Percentiles rank a stretch among this genome's conserved stretches.
These are phyloP conservation scores for Dromiciops gliroides DNA, from an alignment of 2,113 vertebrate genomes.

Conservation along the genomic window DNA sequence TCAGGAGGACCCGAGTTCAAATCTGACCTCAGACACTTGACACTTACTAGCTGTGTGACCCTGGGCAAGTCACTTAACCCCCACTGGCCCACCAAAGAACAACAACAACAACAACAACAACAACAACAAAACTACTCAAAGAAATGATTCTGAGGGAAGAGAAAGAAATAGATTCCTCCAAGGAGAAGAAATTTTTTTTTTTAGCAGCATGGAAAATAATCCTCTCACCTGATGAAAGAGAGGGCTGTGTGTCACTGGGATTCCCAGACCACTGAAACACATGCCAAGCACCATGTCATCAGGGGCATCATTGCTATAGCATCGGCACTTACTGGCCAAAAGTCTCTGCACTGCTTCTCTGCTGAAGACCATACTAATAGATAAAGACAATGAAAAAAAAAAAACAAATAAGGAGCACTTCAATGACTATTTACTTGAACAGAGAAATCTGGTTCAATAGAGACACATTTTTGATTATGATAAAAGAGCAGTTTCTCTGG, in stretches of 20 bases:
- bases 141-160: neutral
- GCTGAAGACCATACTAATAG: constrained; percentile 95
- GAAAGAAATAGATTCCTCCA: neutral
- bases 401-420: neutral
- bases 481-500: neutral
- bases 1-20: too few species aligned
- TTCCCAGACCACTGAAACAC: constrained; percentile 94
- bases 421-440: fast-evolving
- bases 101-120: too few species aligned
- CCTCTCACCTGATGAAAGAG: constrained; percentile 95
- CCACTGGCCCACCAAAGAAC: too few species aligned
- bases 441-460: neutral
- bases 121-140: neutral
- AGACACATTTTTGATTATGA: neutral
- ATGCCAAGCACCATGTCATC: constrained; percentile 99
- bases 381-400: constrained; percentile 38
- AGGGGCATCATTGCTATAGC: constrained; percentile 94
- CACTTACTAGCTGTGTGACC: too few species aligned
- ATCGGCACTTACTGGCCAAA: constrained; percentile 92
- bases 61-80: too few species aligned
- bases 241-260: constrained; percentile 93
- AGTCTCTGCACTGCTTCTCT: constrained; percentile 89
- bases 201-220: neutral
- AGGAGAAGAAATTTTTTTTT: neutral
- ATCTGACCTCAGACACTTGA: too few species aligned